These are phyloP conservation scores for Acanthacorydalis orientalis DNA, from an alignment of 2,888 invertebrate species.

Conservation along the genomic window DNA sequence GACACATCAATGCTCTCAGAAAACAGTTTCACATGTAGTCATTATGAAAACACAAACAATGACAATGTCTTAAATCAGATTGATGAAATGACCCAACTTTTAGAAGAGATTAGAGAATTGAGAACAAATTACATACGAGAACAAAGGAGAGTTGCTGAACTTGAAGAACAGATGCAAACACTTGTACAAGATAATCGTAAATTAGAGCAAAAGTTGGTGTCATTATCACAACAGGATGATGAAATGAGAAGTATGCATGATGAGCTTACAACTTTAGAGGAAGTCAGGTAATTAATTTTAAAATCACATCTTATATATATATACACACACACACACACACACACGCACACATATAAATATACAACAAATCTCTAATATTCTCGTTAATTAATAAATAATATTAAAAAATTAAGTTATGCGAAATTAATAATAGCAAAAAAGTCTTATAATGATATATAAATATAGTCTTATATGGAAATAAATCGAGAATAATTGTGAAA, in stretches of 20 bases:
- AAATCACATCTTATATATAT: background rate
- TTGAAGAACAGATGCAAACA: conserved; percentile 59
- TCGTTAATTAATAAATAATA: too few relatives aligned
- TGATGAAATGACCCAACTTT: conserved; percentile 32
- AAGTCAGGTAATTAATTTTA: conserved; percentile 48
- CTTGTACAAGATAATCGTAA: conserved; percentile 52
- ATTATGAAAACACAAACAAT: background rate
- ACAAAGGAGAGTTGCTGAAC: conserved; percentile 52
- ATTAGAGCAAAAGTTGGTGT: conserved; percentile 49
- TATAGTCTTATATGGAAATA: background rate
- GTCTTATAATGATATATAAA: background rate
- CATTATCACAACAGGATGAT: conserved; percentile 43
- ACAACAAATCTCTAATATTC: too few relatives aligned
- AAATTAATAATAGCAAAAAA: background rate
- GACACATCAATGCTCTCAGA: conserved; percentile 4
- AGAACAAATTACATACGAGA: conserved; percentile 52
- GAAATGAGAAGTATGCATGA: conserved; percentile 70
- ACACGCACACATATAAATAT: too few relatives aligned
- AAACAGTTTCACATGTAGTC: background rate
- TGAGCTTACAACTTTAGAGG: conserved; percentile 66
- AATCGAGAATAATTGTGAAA: background rate
- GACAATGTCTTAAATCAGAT: background rate
- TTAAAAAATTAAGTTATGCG: too few relatives aligned
- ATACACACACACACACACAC: too few relatives aligned
- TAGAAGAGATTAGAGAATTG: conserved; percentile 53